A percentile compares a stretch with the other conserved stretches of the same genome.
phyloP scores from a whole-genome alignment of 2,113 vertebrate genomes.

The mouse (Mus musculus) region DNA sequence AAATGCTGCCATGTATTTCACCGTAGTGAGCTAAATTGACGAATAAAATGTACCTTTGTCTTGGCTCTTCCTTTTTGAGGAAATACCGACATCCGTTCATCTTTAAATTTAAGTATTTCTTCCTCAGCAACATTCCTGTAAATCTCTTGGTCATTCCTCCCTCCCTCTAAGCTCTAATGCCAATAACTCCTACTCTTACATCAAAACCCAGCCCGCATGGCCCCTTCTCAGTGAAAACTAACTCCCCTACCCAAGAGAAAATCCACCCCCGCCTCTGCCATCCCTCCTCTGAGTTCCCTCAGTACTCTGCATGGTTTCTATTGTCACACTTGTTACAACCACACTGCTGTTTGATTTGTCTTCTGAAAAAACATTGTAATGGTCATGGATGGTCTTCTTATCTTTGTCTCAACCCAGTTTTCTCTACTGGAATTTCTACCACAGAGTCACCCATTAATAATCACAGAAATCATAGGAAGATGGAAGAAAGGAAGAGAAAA shows the following conservation, averaged over 20 bases:
- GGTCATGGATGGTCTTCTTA: not conserved
- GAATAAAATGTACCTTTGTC: not conserved
- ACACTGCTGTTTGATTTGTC: not conserved
- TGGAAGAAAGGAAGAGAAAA: not conserved
- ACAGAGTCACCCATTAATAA: not conserved
- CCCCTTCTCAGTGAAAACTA: constrained; percentile 16
- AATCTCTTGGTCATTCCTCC: not conserved
- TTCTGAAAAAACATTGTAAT: not conserved
- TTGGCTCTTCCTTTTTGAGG: not conserved
- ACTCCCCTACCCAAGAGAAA: not conserved
- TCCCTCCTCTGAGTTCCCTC: not conserved
- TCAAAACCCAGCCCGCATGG: not conserved
- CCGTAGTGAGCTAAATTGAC: not conserved
- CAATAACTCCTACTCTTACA: not conserved
- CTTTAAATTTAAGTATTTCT: not conserved
- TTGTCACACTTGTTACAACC: not conserved
- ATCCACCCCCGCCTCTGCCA: not conserved
- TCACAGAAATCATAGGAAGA: not conserved
- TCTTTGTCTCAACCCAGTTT: not conserved
- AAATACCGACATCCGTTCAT: not conserved
- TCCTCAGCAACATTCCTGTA: not conserved
- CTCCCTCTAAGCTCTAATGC: not conserved
- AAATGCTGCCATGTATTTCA: not conserved
- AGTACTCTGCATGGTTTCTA: not conserved
- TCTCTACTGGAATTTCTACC: not conserved